A percentile compares a stretch with the other conserved stretches of the same genome.
These are phyloP conservation scores for Percina caprodes DNA, from an alignment of 2,113 vertebrate genomes.

Conservation along the genomic window DNA sequence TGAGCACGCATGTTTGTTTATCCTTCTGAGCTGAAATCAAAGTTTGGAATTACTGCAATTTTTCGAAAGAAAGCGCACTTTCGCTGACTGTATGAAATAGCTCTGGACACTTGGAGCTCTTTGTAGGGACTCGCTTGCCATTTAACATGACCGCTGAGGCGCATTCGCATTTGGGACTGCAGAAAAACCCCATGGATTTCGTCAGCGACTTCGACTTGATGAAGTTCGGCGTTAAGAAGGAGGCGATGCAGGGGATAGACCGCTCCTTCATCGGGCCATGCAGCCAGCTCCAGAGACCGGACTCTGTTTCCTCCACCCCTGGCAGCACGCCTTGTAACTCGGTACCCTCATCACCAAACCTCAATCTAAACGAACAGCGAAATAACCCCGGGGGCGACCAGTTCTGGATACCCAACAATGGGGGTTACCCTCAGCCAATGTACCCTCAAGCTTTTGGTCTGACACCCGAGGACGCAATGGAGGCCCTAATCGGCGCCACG, in stretches of 20 bases:
- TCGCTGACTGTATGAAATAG: conserved; percentile 67
- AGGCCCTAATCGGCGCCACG: conserved; percentile 92
- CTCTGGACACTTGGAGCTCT: conserved; percentile 51
- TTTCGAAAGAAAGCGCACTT: conserved; percentile 16
- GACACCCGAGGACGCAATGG: conserved; percentile 96
- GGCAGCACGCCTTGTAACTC: conserved; percentile 98
- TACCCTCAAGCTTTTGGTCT: conserved; percentile 94
- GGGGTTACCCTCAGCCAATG: conserved; percentile 94
- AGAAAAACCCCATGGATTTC: conserved; percentile 94
- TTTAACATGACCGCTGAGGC: conserved; percentile 90
- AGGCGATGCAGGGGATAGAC: conserved; percentile 90
- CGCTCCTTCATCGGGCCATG: conserved; percentile 93
- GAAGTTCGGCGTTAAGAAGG: conserved; percentile 99
- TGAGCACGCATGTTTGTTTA: conserved; percentile 23
- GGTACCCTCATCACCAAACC: conserved; percentile 95
- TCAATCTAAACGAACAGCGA: conserved; percentile 93
- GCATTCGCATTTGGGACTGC: conserved; percentile 88
- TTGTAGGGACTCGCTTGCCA: conserved; percentile 42
- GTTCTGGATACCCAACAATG: conserved; percentile 95
- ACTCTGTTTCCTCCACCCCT: conserved; percentile 96
- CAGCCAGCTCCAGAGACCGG: conserved; percentile 93
- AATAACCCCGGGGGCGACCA: conserved; percentile 92
- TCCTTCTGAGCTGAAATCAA: conserved; percentile 25
- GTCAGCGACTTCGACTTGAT: conserved; percentile 93
- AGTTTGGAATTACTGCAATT: conserved; percentile 57